Conservation (phyloP, 2,888 invertebrate genomes). For the Cryptocephalus primarius region DNA sequence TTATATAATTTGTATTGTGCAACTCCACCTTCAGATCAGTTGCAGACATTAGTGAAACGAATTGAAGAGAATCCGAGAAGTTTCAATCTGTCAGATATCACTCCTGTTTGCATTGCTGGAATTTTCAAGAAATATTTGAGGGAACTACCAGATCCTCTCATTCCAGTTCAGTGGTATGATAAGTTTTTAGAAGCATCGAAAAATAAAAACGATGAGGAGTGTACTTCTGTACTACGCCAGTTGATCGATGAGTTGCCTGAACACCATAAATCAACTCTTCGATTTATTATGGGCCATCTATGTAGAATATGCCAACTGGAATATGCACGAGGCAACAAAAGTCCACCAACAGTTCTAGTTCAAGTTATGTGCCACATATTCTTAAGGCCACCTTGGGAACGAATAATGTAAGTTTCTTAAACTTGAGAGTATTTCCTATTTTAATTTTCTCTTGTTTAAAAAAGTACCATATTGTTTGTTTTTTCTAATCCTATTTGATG, state of each 20-base stretch:
- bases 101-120: constrained; percentile 45
- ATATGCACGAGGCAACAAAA: constrained; percentile 49
- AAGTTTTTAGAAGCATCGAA: constrained; percentile 49
- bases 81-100: constrained; percentile 40
- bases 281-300: constrained; percentile 58
- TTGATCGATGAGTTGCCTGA: constrained; percentile 51
- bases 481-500: too few species aligned
- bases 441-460: too few species aligned
- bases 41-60: constrained; percentile 45
- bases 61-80: constrained; percentile 36
- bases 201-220: constrained; percentile 42
- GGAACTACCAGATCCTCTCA: constrained; percentile 64
- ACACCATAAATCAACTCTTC: constrained; percentile 51
- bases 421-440: too few species aligned
- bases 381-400: constrained; percentile 64
- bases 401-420: constrained; percentile 51
- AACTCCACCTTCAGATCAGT: constrained; percentile 48
- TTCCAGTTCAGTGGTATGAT: constrained; percentile 64
- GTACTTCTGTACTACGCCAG: constrained; percentile 41
- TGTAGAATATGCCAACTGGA: constrained; percentile 60
- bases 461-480: too few species aligned
- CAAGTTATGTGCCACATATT: constrained; percentile 65
- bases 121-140: constrained; percentile 60
- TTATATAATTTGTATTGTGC: constrained; percentile 57
- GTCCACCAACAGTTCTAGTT: constrained; percentile 54